These are phyloP conservation scores for Dysidea cf. avara DNA, from an alignment of 37 sponge, comb jelly and placozoan species.

Conservation along the genomic window DNA sequence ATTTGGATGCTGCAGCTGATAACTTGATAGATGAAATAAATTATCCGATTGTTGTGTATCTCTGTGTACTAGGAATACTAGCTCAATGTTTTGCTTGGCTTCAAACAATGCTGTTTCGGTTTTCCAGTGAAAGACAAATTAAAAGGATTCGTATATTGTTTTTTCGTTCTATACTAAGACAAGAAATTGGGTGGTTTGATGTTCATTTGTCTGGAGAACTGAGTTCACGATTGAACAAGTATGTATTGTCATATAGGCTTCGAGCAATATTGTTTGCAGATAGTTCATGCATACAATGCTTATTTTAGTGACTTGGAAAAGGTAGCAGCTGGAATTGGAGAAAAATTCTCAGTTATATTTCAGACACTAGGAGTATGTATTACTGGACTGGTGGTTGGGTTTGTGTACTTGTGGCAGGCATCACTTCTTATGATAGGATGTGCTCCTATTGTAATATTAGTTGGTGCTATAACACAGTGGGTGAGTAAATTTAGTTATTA, in stretches of 20 bases:
- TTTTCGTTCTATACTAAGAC: constrained; percentile 69
- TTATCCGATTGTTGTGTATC: too few species aligned
- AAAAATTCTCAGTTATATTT: constrained; percentile 39
- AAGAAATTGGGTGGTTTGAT: constrained; percentile 86
- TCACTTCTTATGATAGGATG: constrained; percentile 42
- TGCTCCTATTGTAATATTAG: constrained; percentile 31
- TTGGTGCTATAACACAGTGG: neutral
- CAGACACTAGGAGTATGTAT: constrained; percentile 41
- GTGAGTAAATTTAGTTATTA: too few species aligned
- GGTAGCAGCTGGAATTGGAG: constrained; percentile 62
- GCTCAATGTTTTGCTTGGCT: too few species aligned
- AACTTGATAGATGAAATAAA: too few species aligned
- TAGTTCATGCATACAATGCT: too few species aligned
- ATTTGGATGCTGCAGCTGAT: too few species aligned
- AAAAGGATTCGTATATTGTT: constrained; percentile 31
- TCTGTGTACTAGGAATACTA: too few species aligned
- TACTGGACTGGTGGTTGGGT: constrained; percentile 49
- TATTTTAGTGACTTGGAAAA: constrained; percentile 54
- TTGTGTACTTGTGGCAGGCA: constrained; percentile 46
- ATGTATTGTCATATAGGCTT: too few species aligned
- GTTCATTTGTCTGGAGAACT: constrained; percentile 38
- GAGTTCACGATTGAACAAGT: constrained; percentile 53
- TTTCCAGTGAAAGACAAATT: constrained; percentile 13
- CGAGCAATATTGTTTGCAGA: too few species aligned
- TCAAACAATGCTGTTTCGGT: neutral